Evolutionary conservation across 53 echinoderm and acorn worm genomes (phyloP).

Genomic region (Actinopyga echinites): DNA sequence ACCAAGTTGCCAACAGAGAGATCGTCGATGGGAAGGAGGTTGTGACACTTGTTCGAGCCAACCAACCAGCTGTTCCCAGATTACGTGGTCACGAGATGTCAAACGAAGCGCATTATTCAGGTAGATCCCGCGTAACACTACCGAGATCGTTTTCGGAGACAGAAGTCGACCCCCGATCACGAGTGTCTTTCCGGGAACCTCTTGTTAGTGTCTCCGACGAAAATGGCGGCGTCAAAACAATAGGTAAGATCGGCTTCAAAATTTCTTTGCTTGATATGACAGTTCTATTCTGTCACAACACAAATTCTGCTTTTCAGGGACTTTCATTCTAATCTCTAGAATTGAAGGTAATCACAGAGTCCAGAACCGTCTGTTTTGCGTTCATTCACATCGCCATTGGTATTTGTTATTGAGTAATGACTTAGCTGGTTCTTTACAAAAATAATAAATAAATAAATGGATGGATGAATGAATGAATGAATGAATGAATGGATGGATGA

Average conservation of each 20-base stretch:
- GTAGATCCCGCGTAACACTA: neutral
- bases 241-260: conserved; percentile 14
- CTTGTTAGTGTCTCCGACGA: conserved; percentile 17
- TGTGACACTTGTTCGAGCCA: conserved; percentile 1
- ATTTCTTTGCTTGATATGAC: no score
- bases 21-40: conserved; percentile 16
- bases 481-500: no score
- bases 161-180: neutral
- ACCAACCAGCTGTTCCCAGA: neutral
- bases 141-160: conserved; percentile 10
- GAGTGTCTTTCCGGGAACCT: conserved; percentile 34
- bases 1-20: neutral
- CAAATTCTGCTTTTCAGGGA: no score
- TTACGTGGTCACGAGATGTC: neutral
- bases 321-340: no score
- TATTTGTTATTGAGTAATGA: no score
- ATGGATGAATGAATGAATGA: no score
- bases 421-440: no score
- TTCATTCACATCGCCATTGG: no score
- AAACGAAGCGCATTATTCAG: neutral
- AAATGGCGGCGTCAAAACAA: neutral
- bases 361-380: no score
- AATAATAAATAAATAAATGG: no score
- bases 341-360: no score
- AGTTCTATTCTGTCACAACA: no score